Evolutionary conservation across 2,113 vertebrate genomes (phyloP).

Genomic region (Etia nguti): DNA sequence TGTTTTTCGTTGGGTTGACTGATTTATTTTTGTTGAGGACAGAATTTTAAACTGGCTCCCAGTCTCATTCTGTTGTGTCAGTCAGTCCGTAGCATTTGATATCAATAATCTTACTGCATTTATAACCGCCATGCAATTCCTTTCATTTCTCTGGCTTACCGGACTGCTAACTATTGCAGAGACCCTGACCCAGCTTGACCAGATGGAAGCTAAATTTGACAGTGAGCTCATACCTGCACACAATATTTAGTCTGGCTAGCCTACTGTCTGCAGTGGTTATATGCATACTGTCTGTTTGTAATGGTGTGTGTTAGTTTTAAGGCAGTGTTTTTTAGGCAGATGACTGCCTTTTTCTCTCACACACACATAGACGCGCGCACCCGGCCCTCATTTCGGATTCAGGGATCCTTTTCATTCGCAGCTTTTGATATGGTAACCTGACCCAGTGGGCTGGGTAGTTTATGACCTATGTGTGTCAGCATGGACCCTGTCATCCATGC

Average conservation of each 20-base stretch:
- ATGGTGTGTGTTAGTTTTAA: background rate
- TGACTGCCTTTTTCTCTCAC: background rate
- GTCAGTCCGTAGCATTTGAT: background rate
- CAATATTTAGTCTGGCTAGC: background rate
- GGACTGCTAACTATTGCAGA: slow-evolving; percentile 20
- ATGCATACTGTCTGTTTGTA: background rate
- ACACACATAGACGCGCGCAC: background rate
- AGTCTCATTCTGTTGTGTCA: background rate
- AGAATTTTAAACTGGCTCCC: background rate
- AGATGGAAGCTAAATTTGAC: slow-evolving; percentile 32
- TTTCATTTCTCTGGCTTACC: background rate
- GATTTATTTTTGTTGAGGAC: background rate
- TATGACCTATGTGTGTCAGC: slow-evolving; percentile 28
- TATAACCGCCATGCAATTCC: background rate
- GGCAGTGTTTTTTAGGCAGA: background rate
- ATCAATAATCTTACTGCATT: background rate
- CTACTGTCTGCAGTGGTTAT: background rate
- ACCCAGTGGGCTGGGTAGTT: slow-evolving; percentile 24
- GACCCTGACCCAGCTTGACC: slow-evolving; percentile 47
- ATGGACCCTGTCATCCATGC: slow-evolving; percentile 22
- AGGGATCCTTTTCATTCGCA: background rate
- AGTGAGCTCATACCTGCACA: slow-evolving; percentile 15
- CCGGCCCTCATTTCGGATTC: background rate
- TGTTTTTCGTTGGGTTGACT: background rate
- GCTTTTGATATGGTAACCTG: slow-evolving; percentile 42